Conservation (phyloP, 92 coral and sea anemone genomes). For the Hydrozoanthus gracilis region DNA sequence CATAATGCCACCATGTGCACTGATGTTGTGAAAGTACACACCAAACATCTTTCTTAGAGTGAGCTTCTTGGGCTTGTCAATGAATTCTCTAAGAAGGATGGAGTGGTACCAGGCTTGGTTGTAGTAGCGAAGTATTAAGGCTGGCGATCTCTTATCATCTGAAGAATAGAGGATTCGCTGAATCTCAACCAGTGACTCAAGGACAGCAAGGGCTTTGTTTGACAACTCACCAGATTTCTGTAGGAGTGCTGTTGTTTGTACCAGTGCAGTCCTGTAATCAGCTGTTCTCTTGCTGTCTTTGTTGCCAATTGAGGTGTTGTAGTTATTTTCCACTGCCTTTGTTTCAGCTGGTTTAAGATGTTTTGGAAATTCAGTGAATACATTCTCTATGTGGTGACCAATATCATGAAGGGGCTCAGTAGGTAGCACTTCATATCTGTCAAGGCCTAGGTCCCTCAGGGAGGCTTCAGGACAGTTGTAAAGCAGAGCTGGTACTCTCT, state of each 20-base stretch:
- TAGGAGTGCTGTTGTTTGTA: constrained; percentile 54
- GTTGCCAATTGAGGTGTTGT: constrained; percentile 29
- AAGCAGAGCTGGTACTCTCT: constrained; percentile 58
- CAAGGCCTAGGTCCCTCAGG: constrained; percentile 45
- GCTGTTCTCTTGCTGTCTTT: constrained; percentile 66
- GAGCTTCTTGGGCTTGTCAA: constrained; percentile 36
- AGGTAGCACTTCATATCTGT: constrained; percentile 59
- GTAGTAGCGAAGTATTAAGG: constrained; percentile 48
- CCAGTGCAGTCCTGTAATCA: constrained; percentile 54
- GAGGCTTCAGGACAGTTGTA: constrained; percentile 48
- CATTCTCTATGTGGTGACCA: constrained; percentile 58
- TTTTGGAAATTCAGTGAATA: constrained; percentile 56
- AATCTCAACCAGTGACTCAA: constrained; percentile 59
- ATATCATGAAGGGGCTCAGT: too few species aligned
- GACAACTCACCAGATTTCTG: constrained; percentile 52
- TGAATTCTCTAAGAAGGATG: constrained; percentile 22
- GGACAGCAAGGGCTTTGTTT: constrained; percentile 38
- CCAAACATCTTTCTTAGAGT: constrained; percentile 53
- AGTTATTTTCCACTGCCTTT: constrained; percentile 27
- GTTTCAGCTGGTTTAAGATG: constrained; percentile 40
- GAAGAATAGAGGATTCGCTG: constrained; percentile 56
- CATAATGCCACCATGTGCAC: constrained; percentile 53
- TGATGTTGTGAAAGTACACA: constrained; percentile 58
- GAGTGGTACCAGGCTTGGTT: constrained; percentile 46
- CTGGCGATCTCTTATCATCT: constrained; percentile 32